Evolutionary conservation across 2,113 vertebrate species (phyloP).

Genomic region (Corythaeola cristata): DNA sequence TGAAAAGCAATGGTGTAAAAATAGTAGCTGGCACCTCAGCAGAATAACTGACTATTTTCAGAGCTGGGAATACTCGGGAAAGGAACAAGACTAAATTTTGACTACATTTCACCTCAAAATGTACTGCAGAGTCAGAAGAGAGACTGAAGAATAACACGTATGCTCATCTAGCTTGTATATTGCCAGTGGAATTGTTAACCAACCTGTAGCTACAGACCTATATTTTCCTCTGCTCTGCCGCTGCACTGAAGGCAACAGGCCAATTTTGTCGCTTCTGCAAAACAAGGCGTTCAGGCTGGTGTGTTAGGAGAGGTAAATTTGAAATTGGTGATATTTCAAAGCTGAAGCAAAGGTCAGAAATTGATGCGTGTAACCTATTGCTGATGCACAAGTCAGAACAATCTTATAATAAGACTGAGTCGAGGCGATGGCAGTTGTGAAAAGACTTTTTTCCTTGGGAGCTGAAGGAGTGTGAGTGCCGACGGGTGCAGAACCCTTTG

Average conservation of each 20-base stretch:
- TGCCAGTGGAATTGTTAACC: neutral
- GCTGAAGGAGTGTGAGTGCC: neutral
- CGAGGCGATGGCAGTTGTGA: neutral
- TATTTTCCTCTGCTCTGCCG: neutral
- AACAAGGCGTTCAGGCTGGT: neutral
- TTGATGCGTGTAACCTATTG: neutral
- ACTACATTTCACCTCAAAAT: neutral
- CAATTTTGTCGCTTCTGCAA: neutral
- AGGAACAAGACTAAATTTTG: neutral
- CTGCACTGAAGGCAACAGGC: neutral
- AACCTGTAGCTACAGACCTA: neutral
- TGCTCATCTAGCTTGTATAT: neutral
- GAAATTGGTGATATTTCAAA: conserved; percentile 24
- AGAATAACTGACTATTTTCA: neutral
- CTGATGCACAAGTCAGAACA: conserved; percentile 6
- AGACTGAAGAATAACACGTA: neutral
- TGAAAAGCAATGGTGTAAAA: neutral
- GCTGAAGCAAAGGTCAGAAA: conserved; percentile 48
- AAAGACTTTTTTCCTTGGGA: neutral
- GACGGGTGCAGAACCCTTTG: neutral
- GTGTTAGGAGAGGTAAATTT: neutral
- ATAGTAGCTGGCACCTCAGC: neutral
- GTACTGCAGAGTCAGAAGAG: neutral
- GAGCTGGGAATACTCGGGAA: neutral
- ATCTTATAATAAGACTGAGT: neutral